A percentile compares a stretch with the other conserved stretches of the same genome.
These are phyloP conservation scores for Smutsia temminckii DNA, from an alignment of 2,797 vertebrate species.

Conservation along the genomic window DNA sequence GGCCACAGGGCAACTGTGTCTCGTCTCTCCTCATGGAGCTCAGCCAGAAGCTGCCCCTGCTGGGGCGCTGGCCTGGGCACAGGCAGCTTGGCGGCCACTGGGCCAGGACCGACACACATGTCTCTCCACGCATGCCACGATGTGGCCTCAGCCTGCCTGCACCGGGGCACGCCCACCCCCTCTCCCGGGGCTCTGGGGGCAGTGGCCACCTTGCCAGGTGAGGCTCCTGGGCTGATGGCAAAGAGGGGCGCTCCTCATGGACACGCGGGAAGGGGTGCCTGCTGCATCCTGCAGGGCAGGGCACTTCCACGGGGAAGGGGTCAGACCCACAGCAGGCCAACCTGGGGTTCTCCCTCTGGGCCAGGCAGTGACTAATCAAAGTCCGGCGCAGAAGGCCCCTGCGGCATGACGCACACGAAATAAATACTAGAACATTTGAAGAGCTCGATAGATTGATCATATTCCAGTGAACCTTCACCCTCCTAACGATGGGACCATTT, in stretches of 20 bases:
- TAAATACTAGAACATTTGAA: constrained; percentile 86
- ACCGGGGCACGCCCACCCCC: fast-evolving
- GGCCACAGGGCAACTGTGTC: not conserved
- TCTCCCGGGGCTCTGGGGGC: not conserved
- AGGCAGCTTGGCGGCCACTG: fast-evolving
- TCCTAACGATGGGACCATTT: constrained; percentile 89
- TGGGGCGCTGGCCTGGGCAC: fast-evolving
- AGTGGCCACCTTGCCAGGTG: fast-evolving
- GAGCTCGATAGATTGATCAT: constrained; percentile 87
- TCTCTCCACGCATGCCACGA: fast-evolving
- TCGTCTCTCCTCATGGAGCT: fast-evolving
- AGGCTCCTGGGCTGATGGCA: too few relatives aligned
- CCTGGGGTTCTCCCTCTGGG: not conserved
- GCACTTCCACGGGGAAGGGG: not conserved
- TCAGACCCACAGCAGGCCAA: not conserved
- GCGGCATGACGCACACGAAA: constrained; percentile 77
- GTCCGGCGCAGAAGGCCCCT: constrained; percentile 68
- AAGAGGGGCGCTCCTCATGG: fast-evolving
- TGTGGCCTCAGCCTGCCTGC: not conserved
- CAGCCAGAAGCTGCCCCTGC: fast-evolving
- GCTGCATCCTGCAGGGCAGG: fast-evolving
- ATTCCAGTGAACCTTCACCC: constrained; percentile 87
- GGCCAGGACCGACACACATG: fast-evolving
- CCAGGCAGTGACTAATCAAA: not conserved
- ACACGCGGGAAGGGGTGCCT: not conserved